Percentiles rank a stretch among this genome's conserved stretches.
Evolutionary conservation across 1,140 invertebrate species (phyloP).

Genomic region (Penaeus indicus): DNA sequence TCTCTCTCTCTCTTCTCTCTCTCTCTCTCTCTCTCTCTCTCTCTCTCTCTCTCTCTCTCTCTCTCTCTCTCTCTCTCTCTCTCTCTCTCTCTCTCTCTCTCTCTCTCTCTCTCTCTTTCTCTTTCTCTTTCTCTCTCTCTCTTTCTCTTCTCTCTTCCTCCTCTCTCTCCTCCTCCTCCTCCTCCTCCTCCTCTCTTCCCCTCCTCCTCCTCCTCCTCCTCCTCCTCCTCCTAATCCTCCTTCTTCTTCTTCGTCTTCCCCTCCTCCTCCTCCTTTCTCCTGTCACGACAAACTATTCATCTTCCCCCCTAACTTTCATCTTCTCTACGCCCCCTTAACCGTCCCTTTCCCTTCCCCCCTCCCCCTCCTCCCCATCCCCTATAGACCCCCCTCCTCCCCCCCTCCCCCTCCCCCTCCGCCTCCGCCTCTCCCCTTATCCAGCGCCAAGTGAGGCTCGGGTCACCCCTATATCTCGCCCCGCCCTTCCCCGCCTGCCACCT

Average conservation of each 20-base stretch:
- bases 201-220: neutral
- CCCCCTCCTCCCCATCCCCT: neutral
- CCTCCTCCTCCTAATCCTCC: neutral
- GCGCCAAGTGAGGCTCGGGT: neutral
- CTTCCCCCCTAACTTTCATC: neutral
- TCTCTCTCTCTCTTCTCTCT: too few relatives aligned
- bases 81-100: constrained; percentile 20
- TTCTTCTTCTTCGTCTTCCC: neutral
- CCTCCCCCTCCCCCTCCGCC: too few relatives aligned
- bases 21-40: too few relatives aligned
- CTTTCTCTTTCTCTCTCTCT: neutral
- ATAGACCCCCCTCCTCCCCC: too few relatives aligned
- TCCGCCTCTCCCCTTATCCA: too few relatives aligned
- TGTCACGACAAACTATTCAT: neutral
- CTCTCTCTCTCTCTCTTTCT: neutral
- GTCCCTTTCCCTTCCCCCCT: too few relatives aligned
- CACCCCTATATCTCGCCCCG: neutral
- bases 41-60: too few relatives aligned
- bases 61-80: neutral
- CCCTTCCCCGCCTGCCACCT: too few relatives aligned
- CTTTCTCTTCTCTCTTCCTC: neutral
- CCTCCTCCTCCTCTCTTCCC: neutral
- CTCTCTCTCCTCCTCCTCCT: neutral
- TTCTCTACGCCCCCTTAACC: too few relatives aligned
- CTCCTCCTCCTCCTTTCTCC: neutral